phyloP scores from a whole-genome alignment of 2,888 invertebrate genomes.

The Apeira syringaria region DNA sequence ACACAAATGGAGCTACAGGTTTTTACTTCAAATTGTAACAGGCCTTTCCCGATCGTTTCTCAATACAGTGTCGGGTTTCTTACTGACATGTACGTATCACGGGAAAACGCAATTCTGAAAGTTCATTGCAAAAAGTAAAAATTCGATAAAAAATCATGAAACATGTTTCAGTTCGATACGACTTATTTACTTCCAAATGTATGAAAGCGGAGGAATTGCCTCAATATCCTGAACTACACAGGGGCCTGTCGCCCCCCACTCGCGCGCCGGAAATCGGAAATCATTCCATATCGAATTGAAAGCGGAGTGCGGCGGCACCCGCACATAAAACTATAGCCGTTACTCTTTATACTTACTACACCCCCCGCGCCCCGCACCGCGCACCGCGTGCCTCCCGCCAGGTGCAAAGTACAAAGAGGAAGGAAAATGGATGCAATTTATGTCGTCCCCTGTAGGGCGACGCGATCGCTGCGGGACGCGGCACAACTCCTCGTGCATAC shows the following conservation, averaged over 20 bases:
- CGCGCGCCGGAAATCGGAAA: conserved; percentile 27
- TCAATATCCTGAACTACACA: conserved; percentile 25
- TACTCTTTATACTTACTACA: conserved; percentile 9
- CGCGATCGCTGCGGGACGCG: conserved; percentile 20
- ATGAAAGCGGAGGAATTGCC: conserved; percentile 23
- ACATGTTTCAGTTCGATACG: conserved; percentile 13
- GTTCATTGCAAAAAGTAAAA: conserved; percentile 10
- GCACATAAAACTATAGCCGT: conserved; percentile 25
- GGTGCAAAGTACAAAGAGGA: conserved; percentile 29
- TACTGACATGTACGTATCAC: no score
- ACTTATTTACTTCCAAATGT: conserved; percentile 19
- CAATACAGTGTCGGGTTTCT: no score
- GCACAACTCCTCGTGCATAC: conserved; percentile 1
- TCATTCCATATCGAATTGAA: conserved; percentile 33
- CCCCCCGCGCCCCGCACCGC: neutral
- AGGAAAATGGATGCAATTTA: conserved; percentile 45
- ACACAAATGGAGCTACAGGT: no score
- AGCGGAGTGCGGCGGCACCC: conserved; percentile 21
- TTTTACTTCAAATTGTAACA: no score
- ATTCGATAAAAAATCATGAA: conserved; percentile 14
- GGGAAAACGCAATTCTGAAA: no score
- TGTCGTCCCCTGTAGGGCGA: conserved; percentile 29
- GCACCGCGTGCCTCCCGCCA: neutral
- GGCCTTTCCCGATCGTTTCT: no score
- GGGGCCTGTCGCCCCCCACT: conserved; percentile 20